These are phyloP conservation scores for Karalla daura DNA, from an alignment of 2,797 vertebrate species.

Conservation along the genomic window DNA sequence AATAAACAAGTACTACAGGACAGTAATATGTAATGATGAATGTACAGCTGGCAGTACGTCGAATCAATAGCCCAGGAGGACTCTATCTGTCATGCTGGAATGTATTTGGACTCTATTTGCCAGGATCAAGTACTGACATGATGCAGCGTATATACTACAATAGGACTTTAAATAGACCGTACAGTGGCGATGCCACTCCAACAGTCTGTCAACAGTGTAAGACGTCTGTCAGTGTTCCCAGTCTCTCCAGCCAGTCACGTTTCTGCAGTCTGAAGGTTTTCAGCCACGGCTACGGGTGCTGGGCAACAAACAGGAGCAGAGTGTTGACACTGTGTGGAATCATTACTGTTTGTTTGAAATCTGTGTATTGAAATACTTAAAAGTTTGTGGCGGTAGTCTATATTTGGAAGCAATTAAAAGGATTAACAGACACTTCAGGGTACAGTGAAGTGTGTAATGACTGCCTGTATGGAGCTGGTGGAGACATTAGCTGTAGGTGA, in stretches of 20 bases:
- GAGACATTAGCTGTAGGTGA: background rate
- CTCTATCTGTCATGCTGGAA: background rate
- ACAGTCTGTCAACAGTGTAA: constrained; percentile 6
- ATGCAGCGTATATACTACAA: too few species aligned
- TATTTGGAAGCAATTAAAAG: background rate
- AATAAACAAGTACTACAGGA: too few species aligned
- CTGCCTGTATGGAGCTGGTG: background rate
- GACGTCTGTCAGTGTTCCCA: constrained; percentile 12
- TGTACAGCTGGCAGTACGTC: background rate
- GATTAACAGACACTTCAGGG: background rate
- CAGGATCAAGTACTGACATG: too few species aligned
- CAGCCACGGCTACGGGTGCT: background rate
- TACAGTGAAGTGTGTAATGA: constrained; percentile 3
- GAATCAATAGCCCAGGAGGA: background rate
- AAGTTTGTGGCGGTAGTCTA: background rate
- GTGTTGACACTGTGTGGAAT: background rate
- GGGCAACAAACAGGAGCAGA: background rate
- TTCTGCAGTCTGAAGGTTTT: constrained; percentile 2
- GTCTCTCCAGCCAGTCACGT: background rate
- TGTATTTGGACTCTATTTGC: background rate
- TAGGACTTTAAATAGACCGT: background rate
- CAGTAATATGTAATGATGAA: too few species aligned
- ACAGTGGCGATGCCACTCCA: background rate
- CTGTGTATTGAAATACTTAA: background rate
- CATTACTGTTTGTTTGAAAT: background rate